Conservation (phyloP, 2,888 invertebrate species). For the Troides aeacus region DNA sequence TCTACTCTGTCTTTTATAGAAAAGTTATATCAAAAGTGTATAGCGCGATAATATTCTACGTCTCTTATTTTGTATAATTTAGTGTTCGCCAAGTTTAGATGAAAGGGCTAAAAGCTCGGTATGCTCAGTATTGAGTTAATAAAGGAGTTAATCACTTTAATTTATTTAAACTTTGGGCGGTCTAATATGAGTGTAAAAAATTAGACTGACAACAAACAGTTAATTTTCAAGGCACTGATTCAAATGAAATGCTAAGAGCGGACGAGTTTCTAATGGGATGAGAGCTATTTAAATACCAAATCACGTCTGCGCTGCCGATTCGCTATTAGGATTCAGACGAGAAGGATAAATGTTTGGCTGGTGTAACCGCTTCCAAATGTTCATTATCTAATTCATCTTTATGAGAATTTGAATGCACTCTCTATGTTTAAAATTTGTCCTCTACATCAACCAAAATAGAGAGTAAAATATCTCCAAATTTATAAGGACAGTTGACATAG, state of each 20-base stretch:
- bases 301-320: slow-evolving; percentile 4
- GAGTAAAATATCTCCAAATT: no score
- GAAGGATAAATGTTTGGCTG: slow-evolving; percentile 8
- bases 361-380: slow-evolving; percentile 4
- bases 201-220: background rate
- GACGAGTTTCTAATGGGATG: background rate
- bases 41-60: no score
- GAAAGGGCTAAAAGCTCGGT: no score
- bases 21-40: no score
- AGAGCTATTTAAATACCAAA: slow-evolving; percentile 19
- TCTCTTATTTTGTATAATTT: no score
- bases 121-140: background rate
- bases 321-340: slow-evolving; percentile 9
- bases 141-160: background rate
- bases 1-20: no score
- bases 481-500: no score
- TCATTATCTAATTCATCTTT: background rate
- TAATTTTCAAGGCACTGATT: background rate
- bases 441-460: no score
- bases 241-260: slow-evolving; percentile 8
- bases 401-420: background rate
- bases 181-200: background rate
- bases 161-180: background rate
- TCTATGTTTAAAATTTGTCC: no score
- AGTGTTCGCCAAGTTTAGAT: no score